Evolutionary conservation across 30 jellyfish, hydroid and myxozoan genomes (phyloP).

Genomic region (Catostylus mosaicus): DNA sequence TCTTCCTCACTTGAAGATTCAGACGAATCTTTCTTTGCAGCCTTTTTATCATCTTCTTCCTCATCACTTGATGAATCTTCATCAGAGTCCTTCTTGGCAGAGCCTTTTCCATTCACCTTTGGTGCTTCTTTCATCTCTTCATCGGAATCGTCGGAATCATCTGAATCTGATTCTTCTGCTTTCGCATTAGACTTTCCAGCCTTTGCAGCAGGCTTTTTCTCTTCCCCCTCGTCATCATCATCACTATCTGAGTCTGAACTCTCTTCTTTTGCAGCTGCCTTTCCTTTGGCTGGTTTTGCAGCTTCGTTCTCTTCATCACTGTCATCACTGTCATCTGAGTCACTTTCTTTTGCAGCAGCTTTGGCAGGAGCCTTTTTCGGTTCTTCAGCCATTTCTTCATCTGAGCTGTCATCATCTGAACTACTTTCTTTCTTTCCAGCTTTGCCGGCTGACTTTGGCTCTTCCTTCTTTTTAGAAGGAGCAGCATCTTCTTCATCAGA

Average conservation of each 20-base stretch:
- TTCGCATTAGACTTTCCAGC: slow-evolving; percentile 9
- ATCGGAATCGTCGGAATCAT: slow-evolving; percentile 17
- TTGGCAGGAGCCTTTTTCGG: slow-evolving; percentile 1
- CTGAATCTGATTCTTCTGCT: slow-evolving; percentile 24
- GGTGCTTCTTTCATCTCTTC: slow-evolving; percentile 56
- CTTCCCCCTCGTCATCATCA: slow-evolving; percentile 50
- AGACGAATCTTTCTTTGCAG: slow-evolving; percentile 8
- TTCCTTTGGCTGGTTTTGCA: slow-evolving; percentile 19
- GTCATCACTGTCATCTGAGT: neutral
- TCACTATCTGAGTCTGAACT: slow-evolving; percentile 41
- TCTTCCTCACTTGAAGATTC: slow-evolving; percentile 42
- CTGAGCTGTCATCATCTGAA: slow-evolving; percentile 64
- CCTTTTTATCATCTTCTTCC: slow-evolving; percentile 52
- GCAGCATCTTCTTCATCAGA: slow-evolving; percentile 47
- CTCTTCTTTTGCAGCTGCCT: slow-evolving; percentile 49
- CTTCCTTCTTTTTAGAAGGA: slow-evolving; percentile 36
- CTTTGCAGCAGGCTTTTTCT: slow-evolving; percentile 18
- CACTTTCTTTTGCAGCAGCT: neutral
- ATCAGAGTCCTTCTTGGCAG: slow-evolving; percentile 12
- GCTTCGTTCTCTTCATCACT: slow-evolving; percentile 69
- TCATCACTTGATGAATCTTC: slow-evolving; percentile 37
- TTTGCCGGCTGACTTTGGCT: neutral
- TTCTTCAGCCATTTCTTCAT: slow-evolving; percentile 51
- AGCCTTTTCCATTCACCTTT: slow-evolving; percentile 24
- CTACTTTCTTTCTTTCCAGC: slow-evolving; percentile 1